These are phyloP conservation scores for Coturnix japonica DNA, from an alignment of 2,113 vertebrate genomes.

Conservation along the genomic window DNA sequence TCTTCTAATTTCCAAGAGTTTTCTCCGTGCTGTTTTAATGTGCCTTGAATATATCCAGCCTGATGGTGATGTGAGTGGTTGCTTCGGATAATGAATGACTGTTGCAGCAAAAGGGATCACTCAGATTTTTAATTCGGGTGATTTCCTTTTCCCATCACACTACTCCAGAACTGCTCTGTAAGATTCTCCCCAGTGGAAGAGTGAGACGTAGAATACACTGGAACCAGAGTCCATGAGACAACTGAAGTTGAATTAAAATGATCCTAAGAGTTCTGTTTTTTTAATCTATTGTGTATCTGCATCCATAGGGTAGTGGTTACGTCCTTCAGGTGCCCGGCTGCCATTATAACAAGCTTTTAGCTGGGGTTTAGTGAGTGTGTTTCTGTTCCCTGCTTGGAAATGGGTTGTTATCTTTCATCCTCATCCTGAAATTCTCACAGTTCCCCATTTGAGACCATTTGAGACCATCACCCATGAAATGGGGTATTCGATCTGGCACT, in stretches of 20 bases:
- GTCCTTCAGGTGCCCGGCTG: background rate
- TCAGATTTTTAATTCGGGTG: conserved; percentile 14
- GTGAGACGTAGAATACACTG: background rate
- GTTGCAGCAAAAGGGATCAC: conserved; percentile 3
- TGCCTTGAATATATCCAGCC: conserved; percentile 6
- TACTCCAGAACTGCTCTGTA: background rate
- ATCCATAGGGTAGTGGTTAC: background rate
- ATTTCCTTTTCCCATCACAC: conserved; percentile 29
- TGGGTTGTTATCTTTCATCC: background rate
- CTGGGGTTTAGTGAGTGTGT: background rate
- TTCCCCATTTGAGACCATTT: background rate
- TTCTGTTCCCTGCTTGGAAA: conserved; percentile 35
- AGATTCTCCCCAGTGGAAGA: conserved; percentile 17
- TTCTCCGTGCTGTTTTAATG: conserved; percentile 40
- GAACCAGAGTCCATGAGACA: background rate
- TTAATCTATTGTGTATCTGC: background rate
- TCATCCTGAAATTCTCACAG: background rate
- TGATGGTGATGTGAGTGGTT: conserved; percentile 23
- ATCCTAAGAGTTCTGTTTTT: background rate
- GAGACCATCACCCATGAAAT: background rate
- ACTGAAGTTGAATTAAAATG: background rate
- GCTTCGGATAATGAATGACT: conserved; percentile 33
- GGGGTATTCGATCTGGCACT: background rate
- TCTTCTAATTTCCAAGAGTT: conserved; percentile 13
- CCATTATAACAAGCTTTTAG: conserved; percentile 12